Base-by-base conservation (phyloP, 2,113 vertebrate species). In the Rhabdomys dilectus region DNA sequence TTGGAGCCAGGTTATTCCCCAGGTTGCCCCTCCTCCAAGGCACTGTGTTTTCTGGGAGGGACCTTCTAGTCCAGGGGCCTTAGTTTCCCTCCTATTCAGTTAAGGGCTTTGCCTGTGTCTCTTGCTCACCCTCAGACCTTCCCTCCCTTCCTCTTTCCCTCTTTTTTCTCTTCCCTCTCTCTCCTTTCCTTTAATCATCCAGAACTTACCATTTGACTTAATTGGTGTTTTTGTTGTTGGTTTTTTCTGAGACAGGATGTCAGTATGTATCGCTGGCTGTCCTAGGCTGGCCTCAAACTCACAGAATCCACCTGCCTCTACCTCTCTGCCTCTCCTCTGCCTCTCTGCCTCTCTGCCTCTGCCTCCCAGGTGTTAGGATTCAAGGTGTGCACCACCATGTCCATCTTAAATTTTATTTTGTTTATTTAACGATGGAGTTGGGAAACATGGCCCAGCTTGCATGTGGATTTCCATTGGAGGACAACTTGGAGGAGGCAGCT, bases 1-100 rank as follows among this genome's bases (percentile, higher is more conserved):
- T 1, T 1, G 11, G 84, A 72, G 82, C 26, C 45, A 22, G 34
- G 26, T 15, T 13, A 5, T 51, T 36, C 2, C 16, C 53, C 93
- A 26, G 42, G n/a, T 17, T 19, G 45, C 17, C 91, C 29, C 39
- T 68, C 76, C 45, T 62, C 66, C 42, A 26, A 34, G 16, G 31
- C 56, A 64, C 42, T 66, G 22, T 58, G 91, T 58, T 88, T n/a
- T 88, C 48, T 34, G 12, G 7, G 62, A 93, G 94, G 70, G 29
- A 24, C 45, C 15, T 22, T 60, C 34, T 45, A 21, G 6, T 82
- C n/a, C 39, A n/a, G 68, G 42, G 60, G 45, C 45, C 96, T 98
- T 88, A 86, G 78, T 93, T 92, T 92, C 81, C 53, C 53, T 12
- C 60, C 73, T 48, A 34, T 45, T 70, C 93, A 21, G 19, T 26